phyloP scores from a whole-genome alignment of 2,888 invertebrate genomes.

The Micoletzkya japonica region DNA sequence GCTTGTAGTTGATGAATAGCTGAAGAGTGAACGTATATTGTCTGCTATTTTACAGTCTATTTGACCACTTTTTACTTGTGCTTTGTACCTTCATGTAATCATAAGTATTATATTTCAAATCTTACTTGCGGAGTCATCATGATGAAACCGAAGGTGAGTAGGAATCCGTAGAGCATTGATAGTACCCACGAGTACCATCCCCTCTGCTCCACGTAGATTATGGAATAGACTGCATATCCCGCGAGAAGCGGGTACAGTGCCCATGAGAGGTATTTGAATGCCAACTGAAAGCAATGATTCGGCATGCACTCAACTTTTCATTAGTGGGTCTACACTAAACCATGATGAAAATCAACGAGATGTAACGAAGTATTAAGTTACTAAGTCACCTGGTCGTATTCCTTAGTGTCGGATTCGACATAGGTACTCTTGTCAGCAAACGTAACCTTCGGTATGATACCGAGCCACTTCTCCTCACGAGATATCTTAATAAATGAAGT shows the following conservation, averaged over 20 bases:
- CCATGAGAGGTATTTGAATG: constrained; percentile 93
- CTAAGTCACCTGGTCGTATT: constrained; percentile 77
- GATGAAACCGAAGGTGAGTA: constrained; percentile 95
- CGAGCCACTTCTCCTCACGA: constrained; percentile 71
- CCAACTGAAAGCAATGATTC: constrained; percentile 72
- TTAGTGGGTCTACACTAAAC: too few species aligned
- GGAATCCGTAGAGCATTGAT: constrained; percentile 93
- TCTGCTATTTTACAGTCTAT: not conserved
- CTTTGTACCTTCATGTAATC: not conserved
- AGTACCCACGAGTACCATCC: constrained; percentile 94
- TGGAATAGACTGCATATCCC: constrained; percentile 91
- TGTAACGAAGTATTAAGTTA: not conserved
- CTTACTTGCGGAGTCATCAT: constrained; percentile 96
- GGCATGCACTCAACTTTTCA: not conserved
- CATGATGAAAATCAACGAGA: not conserved
- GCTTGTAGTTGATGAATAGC: constrained; percentile 96
- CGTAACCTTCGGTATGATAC: constrained; percentile 78
- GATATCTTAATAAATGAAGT: too few species aligned
- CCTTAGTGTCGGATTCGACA: constrained; percentile 86
- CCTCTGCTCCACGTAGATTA: constrained; percentile 90
- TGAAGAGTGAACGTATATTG: constrained; percentile 29
- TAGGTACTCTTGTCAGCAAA: constrained; percentile 95
- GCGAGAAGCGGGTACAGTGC: constrained; percentile 87
- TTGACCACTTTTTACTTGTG: not conserved
- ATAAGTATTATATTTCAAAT: too few species aligned